Conservation (phyloP, 2,797 vertebrate species). For the Sebastes flavidus region DNA sequence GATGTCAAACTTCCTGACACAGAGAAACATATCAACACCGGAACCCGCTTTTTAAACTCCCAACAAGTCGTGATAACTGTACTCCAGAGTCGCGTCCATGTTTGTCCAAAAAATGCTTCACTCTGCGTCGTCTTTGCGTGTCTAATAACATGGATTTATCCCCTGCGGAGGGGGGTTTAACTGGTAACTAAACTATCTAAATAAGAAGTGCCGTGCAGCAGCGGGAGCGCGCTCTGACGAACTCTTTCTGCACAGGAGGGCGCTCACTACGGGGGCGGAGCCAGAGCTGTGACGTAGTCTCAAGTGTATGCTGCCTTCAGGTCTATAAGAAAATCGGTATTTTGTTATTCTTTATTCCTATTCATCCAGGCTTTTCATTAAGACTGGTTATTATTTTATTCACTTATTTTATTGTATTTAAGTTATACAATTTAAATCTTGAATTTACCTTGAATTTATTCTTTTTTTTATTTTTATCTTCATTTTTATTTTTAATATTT, state of each 20-base stretch:
- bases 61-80: slow-evolving; percentile 35
- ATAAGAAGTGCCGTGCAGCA: slow-evolving; percentile 50
- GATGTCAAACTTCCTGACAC: slow-evolving; percentile 79
- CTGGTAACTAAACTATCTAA: slow-evolving; percentile 49
- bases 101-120: neutral
- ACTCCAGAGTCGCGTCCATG: neutral
- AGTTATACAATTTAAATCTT: no score
- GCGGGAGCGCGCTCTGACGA: slow-evolving; percentile 75
- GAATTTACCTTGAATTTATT: no score
- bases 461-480: no score
- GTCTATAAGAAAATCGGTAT: neutral
- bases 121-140: neutral
- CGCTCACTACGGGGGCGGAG: slow-evolving; percentile 55
- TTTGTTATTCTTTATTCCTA: rapidly evolving
- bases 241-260: slow-evolving; percentile 45
- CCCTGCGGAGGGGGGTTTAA: slow-evolving; percentile 25
- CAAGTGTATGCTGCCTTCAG: neutral
- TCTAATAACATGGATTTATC: neutral
- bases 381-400: no score
- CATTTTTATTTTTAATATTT: no score
- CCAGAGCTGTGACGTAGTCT: slow-evolving; percentile 60
- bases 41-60: slow-evolving; percentile 66
- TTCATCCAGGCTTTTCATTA: no score
- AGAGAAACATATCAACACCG: slow-evolving; percentile 72
- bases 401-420: no score